Evolutionary conservation across 2,113 vertebrate genomes (phyloP), one percentile per base, ranked within the genome.

Genomic region (Sinocyclocheilus anshuiensis): DNA sequence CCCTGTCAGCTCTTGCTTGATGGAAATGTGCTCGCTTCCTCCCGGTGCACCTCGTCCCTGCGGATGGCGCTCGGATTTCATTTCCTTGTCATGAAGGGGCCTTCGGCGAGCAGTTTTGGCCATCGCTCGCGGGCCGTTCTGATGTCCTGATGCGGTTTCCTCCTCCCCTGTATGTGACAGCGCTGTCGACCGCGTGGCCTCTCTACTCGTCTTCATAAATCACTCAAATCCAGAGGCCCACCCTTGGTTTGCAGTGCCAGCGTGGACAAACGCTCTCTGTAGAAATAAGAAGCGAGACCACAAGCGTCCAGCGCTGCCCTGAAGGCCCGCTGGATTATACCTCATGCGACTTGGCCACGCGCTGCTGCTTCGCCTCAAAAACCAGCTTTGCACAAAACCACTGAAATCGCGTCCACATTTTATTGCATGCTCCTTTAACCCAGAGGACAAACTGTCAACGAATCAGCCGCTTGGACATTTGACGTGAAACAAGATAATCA

Each of bases 401-500:
- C 93, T 91, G 26, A 81, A 80, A 89, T 71, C 74, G n/a, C 84
- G 71, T 90, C 79, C 71, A 88, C 65, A 39, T 89, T 91, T 89
- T 86, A 88, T 84, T 74, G 55, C 77, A 22, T 0, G 63, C 72
- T 87, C 81, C 67, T 42, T 65, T 75, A 69, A 87, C 87, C 89
- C 80, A 86, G 39, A 86, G 81, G 82, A 86, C 77, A 61, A 42
- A 82, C 61, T 77, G 81, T 81, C 67, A 45, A 85, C 82, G 88
- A 89, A 88, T 89, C 86, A 75, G 42, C 42, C 42, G 42, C 42
- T 42, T 42, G 42, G 81, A 86, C 83, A 71, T 67, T n/a, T 87
- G 72, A 85, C 82, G 88, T 82, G 90, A 88, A 90, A 88, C 77
- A 63, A 89, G 65, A 91, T 89, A 85, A 91, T 90, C 79, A 87